Evolutionary conservation across 2,888 invertebrate species (phyloP).

Genomic region (Acanthacorydalis orientalis): DNA sequence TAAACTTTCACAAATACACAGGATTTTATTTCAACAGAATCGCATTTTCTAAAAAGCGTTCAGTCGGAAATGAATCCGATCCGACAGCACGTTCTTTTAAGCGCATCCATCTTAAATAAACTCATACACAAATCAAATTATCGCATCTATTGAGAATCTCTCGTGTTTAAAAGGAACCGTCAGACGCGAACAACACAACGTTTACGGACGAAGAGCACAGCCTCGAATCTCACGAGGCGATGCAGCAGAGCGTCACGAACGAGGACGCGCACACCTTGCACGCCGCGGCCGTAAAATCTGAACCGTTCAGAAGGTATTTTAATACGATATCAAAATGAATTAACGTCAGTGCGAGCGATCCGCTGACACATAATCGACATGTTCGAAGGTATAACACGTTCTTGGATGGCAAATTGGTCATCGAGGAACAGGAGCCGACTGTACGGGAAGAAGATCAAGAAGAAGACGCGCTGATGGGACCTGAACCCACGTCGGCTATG

Average conservation of each 20-base stretch:
- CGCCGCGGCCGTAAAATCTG: neutral
- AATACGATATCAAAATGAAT: too few relatives aligned
- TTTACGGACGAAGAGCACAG: neutral
- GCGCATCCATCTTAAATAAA: too few relatives aligned
- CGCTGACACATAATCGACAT: neutral
- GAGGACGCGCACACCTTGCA: neutral
- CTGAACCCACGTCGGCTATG: slow-evolving; percentile 3
- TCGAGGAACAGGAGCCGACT: slow-evolving; percentile 3
- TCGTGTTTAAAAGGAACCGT: neutral
- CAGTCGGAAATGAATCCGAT: too few relatives aligned
- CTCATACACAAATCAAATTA: too few relatives aligned
- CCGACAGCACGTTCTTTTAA: too few relatives aligned
- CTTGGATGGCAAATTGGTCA: slow-evolving; percentile 2
- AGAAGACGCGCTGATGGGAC: neutral
- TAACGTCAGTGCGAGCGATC: neutral
- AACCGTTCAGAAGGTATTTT: neutral
- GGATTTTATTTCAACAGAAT: too few relatives aligned
- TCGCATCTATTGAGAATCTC: too few relatives aligned
- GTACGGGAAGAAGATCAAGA: neutral
- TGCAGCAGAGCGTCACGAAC: neutral
- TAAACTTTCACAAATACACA: too few relatives aligned
- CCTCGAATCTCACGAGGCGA: slow-evolving; percentile 5
- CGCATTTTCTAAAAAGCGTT: too few relatives aligned
- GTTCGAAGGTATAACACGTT: neutral
- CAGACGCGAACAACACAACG: neutral